Conservation (phyloP, 2,113 vertebrate genomes). For the Eurypyga helias region DNA sequence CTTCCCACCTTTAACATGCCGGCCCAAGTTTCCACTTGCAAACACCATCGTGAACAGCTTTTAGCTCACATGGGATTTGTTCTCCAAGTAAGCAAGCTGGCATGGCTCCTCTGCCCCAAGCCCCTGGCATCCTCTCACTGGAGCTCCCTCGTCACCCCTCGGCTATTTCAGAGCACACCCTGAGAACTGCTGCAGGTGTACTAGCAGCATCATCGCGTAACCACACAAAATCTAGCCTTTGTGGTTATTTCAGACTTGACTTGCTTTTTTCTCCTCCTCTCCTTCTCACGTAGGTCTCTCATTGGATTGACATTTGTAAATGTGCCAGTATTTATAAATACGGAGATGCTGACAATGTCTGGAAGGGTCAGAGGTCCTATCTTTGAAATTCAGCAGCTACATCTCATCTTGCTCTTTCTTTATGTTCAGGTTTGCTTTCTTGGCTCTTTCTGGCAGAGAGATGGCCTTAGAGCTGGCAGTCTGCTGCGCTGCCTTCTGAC, state of each 20-base stretch:
- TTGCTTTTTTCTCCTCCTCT: background rate
- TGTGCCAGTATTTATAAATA: background rate
- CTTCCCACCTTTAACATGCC: background rate
- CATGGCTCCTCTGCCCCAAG: background rate
- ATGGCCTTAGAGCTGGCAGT: background rate
- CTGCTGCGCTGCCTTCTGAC: background rate
- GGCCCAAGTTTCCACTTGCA: background rate
- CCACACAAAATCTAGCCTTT: background rate
- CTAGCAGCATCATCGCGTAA: accelerated
- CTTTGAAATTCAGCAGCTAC: background rate
- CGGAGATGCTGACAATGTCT: background rate
- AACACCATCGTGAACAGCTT: background rate
- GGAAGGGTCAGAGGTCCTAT: background rate
- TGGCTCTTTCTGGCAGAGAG: background rate
- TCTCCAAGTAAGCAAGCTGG: background rate
- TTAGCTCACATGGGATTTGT: background rate
- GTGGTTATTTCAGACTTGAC: background rate
- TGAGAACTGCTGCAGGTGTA: background rate
- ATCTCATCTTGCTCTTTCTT: background rate
- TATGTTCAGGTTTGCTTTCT: background rate
- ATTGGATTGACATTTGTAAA: background rate
- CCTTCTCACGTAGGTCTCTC: background rate
- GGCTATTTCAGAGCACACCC: background rate
- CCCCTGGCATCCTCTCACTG: background rate
- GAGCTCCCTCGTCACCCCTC: background rate